Evolutionary conservation across 2,113 vertebrate species (phyloP), one percentile per base, ranked within the genome.

Genomic region (Leucoraja erinaceus): DNA sequence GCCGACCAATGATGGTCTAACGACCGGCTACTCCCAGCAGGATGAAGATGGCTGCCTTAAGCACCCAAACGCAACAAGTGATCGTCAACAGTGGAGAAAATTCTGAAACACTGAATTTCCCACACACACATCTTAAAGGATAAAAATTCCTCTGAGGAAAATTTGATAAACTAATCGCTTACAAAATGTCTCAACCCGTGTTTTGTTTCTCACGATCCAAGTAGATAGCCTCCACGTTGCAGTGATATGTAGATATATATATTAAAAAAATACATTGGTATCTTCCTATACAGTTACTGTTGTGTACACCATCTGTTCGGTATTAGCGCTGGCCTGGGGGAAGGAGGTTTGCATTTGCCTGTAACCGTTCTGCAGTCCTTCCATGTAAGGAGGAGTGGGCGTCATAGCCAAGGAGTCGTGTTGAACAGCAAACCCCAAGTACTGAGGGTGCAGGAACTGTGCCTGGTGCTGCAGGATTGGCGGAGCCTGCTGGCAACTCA

Each of bases 401-500:
- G 97, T 95, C 94, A 98, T 95, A 0, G 98, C 96, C 94, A 97
- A 94, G 0, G 97, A 93, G 94, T 97, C 97, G 0, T 97, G 97
- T 93, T 95, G 97, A 94, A 99, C 96, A 0, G 98, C 96, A 0
- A 99, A 99, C 81, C 99, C 98, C 72, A 99, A 96, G 0, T 98
- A 99, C 78, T 98, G 98, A 0, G 98, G 98, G 93, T 99, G 99
- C 93, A 99, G 95, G 94, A 97, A 98, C 95, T 99, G 98, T 12
- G 98, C 98, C 94, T 99, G 98, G 94, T 99, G 98, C 0, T 98
- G 98, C 96, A 99, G 97, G 0, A 99, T 98, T 93, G 99, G 98
- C 0, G 98, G 98, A 88, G 98, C 98, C 95, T 99, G 98, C 95
- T 99, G 98, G 95, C 99, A 99, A 97, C 98, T 99, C 94, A 99